Evolutionary conservation across 1,140 invertebrate genomes (phyloP).

Genomic region (Cydia strobilella): DNA sequence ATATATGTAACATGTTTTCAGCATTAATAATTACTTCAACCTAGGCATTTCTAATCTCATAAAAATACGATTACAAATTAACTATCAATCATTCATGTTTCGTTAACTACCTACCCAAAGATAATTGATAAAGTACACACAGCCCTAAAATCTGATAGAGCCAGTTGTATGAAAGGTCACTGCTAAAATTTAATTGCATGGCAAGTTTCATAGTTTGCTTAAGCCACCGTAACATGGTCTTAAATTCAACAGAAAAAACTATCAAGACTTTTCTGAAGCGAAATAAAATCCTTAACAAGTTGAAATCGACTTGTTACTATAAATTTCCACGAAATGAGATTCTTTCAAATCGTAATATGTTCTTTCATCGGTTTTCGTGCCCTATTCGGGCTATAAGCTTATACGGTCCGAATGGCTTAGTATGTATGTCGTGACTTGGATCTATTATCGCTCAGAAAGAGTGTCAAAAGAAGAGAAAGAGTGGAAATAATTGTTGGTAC

Average conservation of each 20-base stretch:
- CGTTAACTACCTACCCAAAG: no score
- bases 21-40: no score
- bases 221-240: background rate
- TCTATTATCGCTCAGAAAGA: conserved; percentile 13
- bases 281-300: conserved; percentile 18
- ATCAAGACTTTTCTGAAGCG: background rate
- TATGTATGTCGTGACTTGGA: conserved; percentile 25
- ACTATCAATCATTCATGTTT: no score
- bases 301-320: background rate
- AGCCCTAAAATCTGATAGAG: no score
- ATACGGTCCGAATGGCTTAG: background rate
- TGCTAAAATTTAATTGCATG: no score
- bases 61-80: no score
- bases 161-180: no score
- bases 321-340: conserved; percentile 25
- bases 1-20: no score
- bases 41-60: no score
- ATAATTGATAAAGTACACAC: no score
- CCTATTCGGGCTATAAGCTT: conserved; percentile 9
- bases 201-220: no score
- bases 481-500: conserved; percentile 25
- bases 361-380: conserved; percentile 15
- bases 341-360: conserved; percentile 31
- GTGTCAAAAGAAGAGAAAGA: conserved; percentile 23
- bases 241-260: background rate